Evolutionary conservation across 30 jellyfish, hydroid and myxozoan species (phyloP), one percentile per base, ranked within the genome.

Genomic region (Turritopsis dohrnii): DNA sequence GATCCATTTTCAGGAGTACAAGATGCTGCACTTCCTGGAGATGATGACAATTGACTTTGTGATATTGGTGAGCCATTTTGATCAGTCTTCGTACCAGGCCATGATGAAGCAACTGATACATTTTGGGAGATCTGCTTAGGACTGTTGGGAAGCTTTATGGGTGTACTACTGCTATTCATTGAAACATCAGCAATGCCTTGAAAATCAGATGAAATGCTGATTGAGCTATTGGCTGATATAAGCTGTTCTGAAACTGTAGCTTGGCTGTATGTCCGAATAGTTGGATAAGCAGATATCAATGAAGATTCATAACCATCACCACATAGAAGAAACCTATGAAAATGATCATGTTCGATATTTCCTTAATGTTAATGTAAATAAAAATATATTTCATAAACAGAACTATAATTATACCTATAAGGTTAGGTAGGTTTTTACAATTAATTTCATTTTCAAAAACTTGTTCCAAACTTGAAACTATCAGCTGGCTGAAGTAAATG

Each of bases 31-130:
- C 94, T 85, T 21, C 96, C 96, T 0, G 96, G 96, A 18, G 98
- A 93, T 52, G 97, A 81, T 53, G 95, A 84, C 80, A 93, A 28
- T 88, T 89, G 77, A 69, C 86, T 82, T 18, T 54, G 31, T 16
- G 96, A 71, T 8, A 52, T 65, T 0, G 98, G 98, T 21, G 96
- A 88, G 22, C 80, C 85, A 29, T 60, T 65, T 25, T 23, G 54
- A 29, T 30, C 89, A 1, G 89, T 76, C 24, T 88, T 88, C 18
- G 94, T 96, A 54, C 98, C 98, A 60, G 98, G 98, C 98, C 98
- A 93, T 24, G 98, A 93, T 23, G 98, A 93, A 65, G 96, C 98
- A 23, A 85, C 95, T 25, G 90, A 52, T 22, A 41, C 60, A 41
- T 41, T 41, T 69, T 69, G 77, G 9, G 28, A 27, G 22, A 69